Evolutionary conservation across 2,888 invertebrate species (phyloP).

Genomic region (Dioctria linearis): DNA sequence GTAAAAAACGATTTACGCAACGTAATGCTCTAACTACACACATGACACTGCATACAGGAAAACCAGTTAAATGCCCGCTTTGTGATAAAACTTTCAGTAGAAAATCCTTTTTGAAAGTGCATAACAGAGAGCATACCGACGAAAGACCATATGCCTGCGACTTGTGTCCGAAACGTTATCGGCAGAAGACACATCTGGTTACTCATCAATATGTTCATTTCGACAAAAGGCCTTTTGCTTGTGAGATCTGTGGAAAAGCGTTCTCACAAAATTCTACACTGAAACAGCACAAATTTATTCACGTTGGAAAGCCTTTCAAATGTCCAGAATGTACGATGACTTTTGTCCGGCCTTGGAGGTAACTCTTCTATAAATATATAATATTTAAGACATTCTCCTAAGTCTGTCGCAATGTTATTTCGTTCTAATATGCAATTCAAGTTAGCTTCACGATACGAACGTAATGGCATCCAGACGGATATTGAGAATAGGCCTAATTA

Average conservation of each 20-base stretch:
- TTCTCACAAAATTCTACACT: constrained; percentile 32
- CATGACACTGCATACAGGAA: constrained; percentile 50
- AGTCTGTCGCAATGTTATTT: too few relatives aligned
- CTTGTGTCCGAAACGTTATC: constrained; percentile 22
- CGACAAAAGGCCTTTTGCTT: constrained; percentile 15
- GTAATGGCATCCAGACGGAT: too few relatives aligned
- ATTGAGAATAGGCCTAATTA: too few relatives aligned
- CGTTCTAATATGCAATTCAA: too few relatives aligned
- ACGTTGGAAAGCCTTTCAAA: constrained; percentile 24
- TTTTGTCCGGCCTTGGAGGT: constrained; percentile 30
- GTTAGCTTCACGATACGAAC: too few relatives aligned
- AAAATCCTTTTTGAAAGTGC: constrained; percentile 42
- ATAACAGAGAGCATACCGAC: constrained; percentile 49
- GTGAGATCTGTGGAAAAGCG: constrained; percentile 24
- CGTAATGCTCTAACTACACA: constrained; percentile 37
- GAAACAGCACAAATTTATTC: constrained; percentile 23
- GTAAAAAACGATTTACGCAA: constrained; percentile 32
- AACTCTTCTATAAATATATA: not conserved
- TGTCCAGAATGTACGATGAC: constrained; percentile 35
- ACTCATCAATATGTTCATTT: constrained; percentile 36
- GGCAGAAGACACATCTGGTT: constrained; percentile 37
- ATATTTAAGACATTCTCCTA: too few relatives aligned
- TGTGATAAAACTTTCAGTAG: constrained; percentile 53
- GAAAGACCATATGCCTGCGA: constrained; percentile 49
- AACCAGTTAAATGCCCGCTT: constrained; percentile 44